A percentile compares a stretch with the other conserved stretches of the same genome.
Conservation (phyloP, 2,797 vertebrate species). For the Semaprochilodus insignis region DNA sequence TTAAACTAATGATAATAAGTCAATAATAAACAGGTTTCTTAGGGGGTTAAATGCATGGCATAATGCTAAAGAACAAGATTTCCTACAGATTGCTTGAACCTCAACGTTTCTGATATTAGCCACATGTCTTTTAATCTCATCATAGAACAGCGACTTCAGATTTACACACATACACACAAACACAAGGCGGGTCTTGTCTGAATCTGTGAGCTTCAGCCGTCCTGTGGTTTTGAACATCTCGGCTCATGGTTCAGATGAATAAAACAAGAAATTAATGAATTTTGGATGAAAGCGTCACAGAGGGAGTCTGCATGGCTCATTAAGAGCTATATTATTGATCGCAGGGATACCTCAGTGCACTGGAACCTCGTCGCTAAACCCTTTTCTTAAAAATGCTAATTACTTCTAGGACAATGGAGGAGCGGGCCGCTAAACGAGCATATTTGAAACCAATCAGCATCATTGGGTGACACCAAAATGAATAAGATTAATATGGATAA, state of each 20-base stretch:
- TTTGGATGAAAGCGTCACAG: conserved; percentile 82
- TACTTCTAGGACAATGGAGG: conserved; percentile 70
- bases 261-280: conserved; percentile 86
- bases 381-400: conserved; percentile 73
- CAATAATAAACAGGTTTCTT: too few relatives aligned
- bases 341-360: conserved; percentile 71
- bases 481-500: conserved; percentile 75
- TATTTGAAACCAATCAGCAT: conserved; percentile 78
- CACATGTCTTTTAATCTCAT: conserved; percentile 40
- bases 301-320: conserved; percentile 75
- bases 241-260: conserved; percentile 79
- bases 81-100: background rate
- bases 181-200: conserved; percentile 6
- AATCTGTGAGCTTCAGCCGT: conserved; percentile 70
- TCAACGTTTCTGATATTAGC: background rate
- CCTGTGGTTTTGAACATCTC: conserved; percentile 78
- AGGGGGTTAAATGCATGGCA: too few relatives aligned
- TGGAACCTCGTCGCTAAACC: conserved; percentile 72
- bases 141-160: conserved; percentile 54
- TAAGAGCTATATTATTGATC: conserved; percentile 84
- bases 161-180: conserved; percentile 23
- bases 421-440: conserved; percentile 76
- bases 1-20: too few relatives aligned
- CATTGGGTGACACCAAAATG: conserved; percentile 69
- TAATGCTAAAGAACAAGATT: background rate